Percentiles rank a stretch among this genome's conserved stretches.
Evolutionary conservation across 2,113 vertebrate species (phyloP).

Genomic region (Clupea harengus): DNA sequence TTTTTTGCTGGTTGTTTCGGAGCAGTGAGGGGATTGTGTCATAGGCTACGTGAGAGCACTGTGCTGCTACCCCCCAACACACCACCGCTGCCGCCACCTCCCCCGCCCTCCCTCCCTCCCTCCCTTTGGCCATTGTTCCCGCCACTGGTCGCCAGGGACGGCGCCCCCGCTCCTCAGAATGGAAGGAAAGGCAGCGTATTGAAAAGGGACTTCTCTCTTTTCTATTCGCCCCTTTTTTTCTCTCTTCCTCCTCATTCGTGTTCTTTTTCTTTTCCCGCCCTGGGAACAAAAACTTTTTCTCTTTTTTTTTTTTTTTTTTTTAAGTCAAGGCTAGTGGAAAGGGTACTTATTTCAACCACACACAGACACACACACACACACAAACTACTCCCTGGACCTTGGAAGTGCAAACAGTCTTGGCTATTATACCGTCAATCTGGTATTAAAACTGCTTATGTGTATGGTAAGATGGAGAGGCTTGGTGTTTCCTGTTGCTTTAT

Average conservation of each 20-base stretch:
- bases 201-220: constrained; percentile 55
- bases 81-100: not conserved
- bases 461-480: not conserved
- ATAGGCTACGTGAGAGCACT: constrained; percentile 15
- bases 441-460: not conserved
- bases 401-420: not conserved
- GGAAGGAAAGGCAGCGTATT: constrained; percentile 68
- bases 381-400: not conserved
- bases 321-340: not conserved
- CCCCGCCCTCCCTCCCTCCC: not conserved
- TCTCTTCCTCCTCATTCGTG: constrained; percentile 29
- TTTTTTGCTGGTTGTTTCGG: constrained; percentile 4
- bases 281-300: not conserved
- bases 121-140: constrained; percentile 45
- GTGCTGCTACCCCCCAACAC: not conserved
- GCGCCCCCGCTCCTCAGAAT: constrained; percentile 59
- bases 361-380: not conserved
- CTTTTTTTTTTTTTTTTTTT: not conserved
- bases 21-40: constrained; percentile 1
- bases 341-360: not conserved
- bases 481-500: not conserved
- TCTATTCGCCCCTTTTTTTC: constrained; percentile 21
- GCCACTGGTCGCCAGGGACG: constrained; percentile 52
- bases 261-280: constrained; percentile 25
- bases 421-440: not conserved